Evolutionary conservation across 2,888 invertebrate species (phyloP).

Genomic region (Archips crataeganus): DNA sequence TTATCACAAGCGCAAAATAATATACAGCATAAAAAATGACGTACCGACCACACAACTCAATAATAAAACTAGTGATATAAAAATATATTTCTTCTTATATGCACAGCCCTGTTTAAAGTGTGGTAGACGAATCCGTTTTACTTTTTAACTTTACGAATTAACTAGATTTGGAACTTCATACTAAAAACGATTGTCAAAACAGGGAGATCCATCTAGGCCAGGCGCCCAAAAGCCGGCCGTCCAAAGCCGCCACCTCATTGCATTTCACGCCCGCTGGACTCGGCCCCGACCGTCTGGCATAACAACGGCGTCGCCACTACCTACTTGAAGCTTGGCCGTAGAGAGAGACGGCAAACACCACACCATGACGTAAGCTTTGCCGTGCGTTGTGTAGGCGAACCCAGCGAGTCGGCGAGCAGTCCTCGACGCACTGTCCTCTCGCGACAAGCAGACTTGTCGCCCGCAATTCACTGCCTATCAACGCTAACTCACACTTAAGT

Average conservation of each 20-base stretch:
- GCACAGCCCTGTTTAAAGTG: neutral
- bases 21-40: neutral
- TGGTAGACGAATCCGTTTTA: neutral
- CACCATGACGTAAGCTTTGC: conserved; percentile 46
- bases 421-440: conserved; percentile 29
- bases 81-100: neutral
- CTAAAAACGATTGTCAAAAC: neutral
- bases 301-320: conserved; percentile 27
- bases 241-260: conserved; percentile 10
- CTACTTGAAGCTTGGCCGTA: conserved; percentile 44
- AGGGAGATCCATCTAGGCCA: neutral
- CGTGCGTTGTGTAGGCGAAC: conserved; percentile 23
- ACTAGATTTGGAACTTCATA: neutral
- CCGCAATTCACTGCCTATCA: neutral
- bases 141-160: neutral
- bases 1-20: neutral
- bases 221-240: conserved; percentile 14
- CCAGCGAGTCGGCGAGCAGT: conserved; percentile 31
- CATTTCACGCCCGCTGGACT: conserved; percentile 13
- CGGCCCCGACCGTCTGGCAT: conserved; percentile 16
- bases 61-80: neutral
- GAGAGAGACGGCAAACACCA: conserved; percentile 60
- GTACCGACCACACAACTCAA: neutral
- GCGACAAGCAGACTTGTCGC: neutral
- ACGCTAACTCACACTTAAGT: conserved; percentile 4